Base-by-base conservation (phyloP, 2,888 invertebrate genomes). In the Philopedon plagiatum region DNA sequence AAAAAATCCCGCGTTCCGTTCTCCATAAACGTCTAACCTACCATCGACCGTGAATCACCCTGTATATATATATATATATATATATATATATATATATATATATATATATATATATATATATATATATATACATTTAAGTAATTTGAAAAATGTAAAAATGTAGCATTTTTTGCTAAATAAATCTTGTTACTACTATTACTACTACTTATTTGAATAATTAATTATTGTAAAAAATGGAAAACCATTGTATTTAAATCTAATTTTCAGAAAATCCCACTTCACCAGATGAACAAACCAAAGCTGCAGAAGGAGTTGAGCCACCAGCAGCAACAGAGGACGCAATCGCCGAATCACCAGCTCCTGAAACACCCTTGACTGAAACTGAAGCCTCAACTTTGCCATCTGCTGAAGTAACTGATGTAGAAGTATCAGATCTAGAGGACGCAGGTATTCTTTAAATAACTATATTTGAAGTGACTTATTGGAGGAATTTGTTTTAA, bases 351-450 rank as follows among this genome's bases (percentile, higher is more conserved):
- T 19, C 44, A 44, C 44, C 44, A 9, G 19, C 18, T 0, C 46
- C 26, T 9, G 62, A 74, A 72, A 29, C 74, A 44, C 69, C 67
- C 19, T 11, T 66, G 5, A 75, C 76, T 56, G 76, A 79, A 64
- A 79, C 80, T 18, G 78, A 78, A 44, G 77, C 79, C 1, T 78
- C 78, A 72, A 23, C 83, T 81, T 70, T 80, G 19, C 79, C 78
- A 15, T 78, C 79, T 5, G 44, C 81, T 82, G 79, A 79, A 49
- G 75, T 78, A 34, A 80, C 80, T n/a, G 80, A 80, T 39, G 77
- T 77, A 0, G 80, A 80, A 61, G 62, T 75, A 5, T 77, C 78
- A 5, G 78, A 78, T 63, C 39, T 75, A 23, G 79, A 77, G 61
- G 79, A 78, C 46, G 58, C 37, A 39, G 61, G 73, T 72, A 64